Evolutionary conservation across 1,140 invertebrate genomes (phyloP).

Genomic region (Pachypsylla venusta): DNA sequence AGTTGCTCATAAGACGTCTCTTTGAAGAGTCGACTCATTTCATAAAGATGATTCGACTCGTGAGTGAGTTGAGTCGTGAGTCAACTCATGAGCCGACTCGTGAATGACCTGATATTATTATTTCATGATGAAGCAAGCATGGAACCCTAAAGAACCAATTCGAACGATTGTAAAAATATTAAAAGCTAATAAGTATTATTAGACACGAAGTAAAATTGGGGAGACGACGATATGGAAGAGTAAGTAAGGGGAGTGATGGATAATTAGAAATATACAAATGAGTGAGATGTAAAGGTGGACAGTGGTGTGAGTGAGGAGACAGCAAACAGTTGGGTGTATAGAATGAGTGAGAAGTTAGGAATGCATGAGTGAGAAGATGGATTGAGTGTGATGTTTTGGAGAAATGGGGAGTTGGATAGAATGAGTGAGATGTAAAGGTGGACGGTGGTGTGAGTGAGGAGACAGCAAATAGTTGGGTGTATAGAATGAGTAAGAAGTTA

Average conservation of each 20-base stretch:
- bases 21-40: no score
- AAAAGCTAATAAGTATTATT: no score
- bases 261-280: slow-evolving; percentile 11
- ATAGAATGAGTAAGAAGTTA: neutral
- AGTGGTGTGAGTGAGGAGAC: neutral
- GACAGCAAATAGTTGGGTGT: neutral
- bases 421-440: neutral
- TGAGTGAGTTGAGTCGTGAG: no score
- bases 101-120: no score
- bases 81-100: no score
- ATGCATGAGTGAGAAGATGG: neutral
- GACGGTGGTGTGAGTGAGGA: neutral
- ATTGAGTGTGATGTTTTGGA: neutral
- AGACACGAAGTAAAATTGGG: neutral
- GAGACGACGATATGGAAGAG: slow-evolving; percentile 1
- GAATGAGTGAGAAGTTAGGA: neutral
- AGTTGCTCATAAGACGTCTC: no score
- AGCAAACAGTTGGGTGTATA: neutral
- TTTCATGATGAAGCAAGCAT: no score
- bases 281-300: slow-evolving; percentile 3
- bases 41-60: no score
- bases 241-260: neutral
- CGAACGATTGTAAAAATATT: no score
- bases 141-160: no score
- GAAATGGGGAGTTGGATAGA: neutral